phyloP scores from a whole-genome alignment of 2,888 invertebrate species.

The Ectropis crepuscularia region DNA sequence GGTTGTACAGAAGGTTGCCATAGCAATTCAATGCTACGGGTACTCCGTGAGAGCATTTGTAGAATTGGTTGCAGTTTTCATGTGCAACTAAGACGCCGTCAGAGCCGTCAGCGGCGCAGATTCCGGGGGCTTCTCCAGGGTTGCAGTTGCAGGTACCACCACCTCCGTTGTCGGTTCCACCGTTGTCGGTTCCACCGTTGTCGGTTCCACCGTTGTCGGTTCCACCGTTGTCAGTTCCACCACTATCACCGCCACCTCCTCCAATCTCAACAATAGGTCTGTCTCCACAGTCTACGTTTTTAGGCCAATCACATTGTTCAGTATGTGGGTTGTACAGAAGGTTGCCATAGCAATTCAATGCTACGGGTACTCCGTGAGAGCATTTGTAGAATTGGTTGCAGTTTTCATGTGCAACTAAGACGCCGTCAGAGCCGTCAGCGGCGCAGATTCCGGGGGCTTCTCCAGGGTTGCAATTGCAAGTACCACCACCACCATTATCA shows the following conservation, averaged over 20 bases:
- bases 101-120: constrained; percentile 48
- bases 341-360: too few relatives aligned
- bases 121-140: constrained; percentile 42
- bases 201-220: too few relatives aligned
- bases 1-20: constrained; percentile 41
- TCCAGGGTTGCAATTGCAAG: too few relatives aligned
- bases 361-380: too few relatives aligned
- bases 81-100: constrained; percentile 53
- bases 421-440: too few relatives aligned
- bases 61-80: constrained; percentile 57
- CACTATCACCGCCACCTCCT: constrained; percentile 31
- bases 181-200: constrained; percentile 18
- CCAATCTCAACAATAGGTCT: too few relatives aligned
- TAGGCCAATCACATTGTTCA: too few relatives aligned
- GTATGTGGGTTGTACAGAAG: too few relatives aligned
- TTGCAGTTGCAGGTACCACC: constrained; percentile 39
- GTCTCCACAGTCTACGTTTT: constrained; percentile 44
- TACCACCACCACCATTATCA: too few relatives aligned
- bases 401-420: too few relatives aligned
- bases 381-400: too few relatives aligned
- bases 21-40: constrained; percentile 39
- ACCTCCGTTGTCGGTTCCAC: not conserved
- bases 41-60: constrained; percentile 37
- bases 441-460: too few relatives aligned
- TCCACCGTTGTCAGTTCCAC: constrained; percentile 18